A percentile compares a stretch with the other conserved stretches of the same genome.
Conservation (phyloP, 2,888 invertebrate genomes). For the Caenorhabditis angaria region DNA sequence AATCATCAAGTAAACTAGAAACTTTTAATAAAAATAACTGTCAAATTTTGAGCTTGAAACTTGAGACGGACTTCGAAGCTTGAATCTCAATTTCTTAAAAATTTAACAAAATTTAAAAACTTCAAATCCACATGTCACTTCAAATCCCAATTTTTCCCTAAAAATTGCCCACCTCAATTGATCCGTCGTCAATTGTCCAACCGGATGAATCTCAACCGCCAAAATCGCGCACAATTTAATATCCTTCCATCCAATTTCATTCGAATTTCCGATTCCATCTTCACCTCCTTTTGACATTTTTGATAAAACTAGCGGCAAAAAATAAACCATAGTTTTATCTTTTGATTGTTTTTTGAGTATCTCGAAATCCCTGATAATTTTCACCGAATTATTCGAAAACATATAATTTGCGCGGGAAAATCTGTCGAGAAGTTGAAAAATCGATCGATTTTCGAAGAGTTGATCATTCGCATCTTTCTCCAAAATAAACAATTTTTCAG, state of each 20-base stretch:
- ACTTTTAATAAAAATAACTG: no score
- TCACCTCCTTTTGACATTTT: conserved; percentile 22
- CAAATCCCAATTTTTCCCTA: no score
- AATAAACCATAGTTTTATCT: conserved; percentile 44
- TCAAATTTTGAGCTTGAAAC: no score
- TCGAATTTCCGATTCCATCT: conserved; percentile 21
- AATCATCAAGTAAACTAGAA: no score
- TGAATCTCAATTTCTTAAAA: no score
- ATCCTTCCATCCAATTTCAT: conserved; percentile 48
- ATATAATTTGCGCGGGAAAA: conserved; percentile 19
- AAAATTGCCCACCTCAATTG: conserved; percentile 46
- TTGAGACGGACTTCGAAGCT: no score
- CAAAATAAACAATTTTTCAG: conserved; percentile 37
- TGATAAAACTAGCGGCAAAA: conserved; percentile 37
- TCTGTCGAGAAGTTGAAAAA: conserved; percentile 29
- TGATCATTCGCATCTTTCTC: conserved; percentile 25
- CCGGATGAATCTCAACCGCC: conserved; percentile 52
- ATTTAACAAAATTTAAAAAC: no score
- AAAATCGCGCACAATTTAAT: conserved; percentile 49
- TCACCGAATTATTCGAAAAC: conserved; percentile 21
- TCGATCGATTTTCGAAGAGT: conserved; percentile 27
- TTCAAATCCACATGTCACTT: no score
- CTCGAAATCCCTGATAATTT: conserved; percentile 54
- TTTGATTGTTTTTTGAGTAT: conserved; percentile 53
- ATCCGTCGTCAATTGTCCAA: conserved; percentile 42